A percentile compares a stretch with the other conserved stretches of the same genome.
phyloP scores from a whole-genome alignment of 2,888 invertebrate genomes.

The Folsomia manolachei region DNA sequence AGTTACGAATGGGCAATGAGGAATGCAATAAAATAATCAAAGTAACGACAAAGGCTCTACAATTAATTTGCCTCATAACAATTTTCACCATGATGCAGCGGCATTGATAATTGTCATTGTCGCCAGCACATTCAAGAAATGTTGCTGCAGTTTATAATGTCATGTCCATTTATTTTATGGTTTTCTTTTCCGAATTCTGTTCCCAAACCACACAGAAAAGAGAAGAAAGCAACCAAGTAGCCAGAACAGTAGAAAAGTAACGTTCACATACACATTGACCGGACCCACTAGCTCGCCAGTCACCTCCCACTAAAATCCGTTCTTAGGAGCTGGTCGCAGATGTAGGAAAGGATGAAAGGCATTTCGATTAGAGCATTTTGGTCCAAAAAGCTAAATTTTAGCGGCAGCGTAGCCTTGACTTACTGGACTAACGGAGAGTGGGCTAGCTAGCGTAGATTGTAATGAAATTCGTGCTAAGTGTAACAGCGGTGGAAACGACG shows the following conservation, averaged over 20 bases:
- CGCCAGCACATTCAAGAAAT: neutral
- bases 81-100: neutral
- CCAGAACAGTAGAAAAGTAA: too few species aligned
- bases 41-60: neutral
- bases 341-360: neutral
- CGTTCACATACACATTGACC: neutral
- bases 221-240: too few species aligned
- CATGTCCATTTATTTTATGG: neutral
- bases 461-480: constrained; percentile 37
- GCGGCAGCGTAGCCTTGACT: too few species aligned
- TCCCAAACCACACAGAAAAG: neutral
- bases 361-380: neutral
- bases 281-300: too few species aligned
- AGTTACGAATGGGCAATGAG: neutral
- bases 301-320: neutral
- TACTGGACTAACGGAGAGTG: constrained; percentile 14
- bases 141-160: neutral
- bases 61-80: constrained; percentile 3
- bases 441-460: constrained; percentile 34
- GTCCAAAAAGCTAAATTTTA: too few species aligned
- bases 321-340: neutral
- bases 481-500: constrained; percentile 33
- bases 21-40: neutral
- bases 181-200: neutral
- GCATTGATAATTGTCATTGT: neutral